These are phyloP conservation scores for Oncorhynchus nerka DNA, from an alignment of 2,113 vertebrate species.

Conservation along the genomic window DNA sequence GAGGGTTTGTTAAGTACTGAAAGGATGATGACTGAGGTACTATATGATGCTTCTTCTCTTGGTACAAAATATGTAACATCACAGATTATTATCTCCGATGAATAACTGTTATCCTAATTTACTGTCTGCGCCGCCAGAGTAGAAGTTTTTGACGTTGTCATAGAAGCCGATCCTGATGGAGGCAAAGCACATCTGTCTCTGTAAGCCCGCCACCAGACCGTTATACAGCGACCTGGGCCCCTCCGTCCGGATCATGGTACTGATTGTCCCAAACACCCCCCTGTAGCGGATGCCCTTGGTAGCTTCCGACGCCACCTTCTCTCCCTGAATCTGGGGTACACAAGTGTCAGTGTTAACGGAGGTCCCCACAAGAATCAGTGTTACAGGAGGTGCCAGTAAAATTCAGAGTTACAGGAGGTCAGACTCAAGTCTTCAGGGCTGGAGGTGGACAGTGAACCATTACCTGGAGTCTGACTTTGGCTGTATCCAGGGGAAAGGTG, in stretches of 20 bases:
- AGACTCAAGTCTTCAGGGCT: too few relatives aligned
- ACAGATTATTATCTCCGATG: too few relatives aligned
- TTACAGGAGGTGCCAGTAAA: too few relatives aligned
- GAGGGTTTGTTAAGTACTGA: not conserved
- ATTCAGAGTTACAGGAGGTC: too few relatives aligned
- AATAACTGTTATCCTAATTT: constrained; percentile 47
- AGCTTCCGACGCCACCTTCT: constrained; percentile 52
- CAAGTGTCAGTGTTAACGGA: not conserved
- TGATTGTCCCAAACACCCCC: constrained; percentile 83
- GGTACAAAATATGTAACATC: too few relatives aligned
- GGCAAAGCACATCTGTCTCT: constrained; percentile 83
- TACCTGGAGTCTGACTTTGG: constrained; percentile 81
- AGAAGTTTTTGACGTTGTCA: constrained; percentile 79
- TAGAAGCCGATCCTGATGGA: constrained; percentile 86
- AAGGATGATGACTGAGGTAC: not conserved
- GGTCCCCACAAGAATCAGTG: too few relatives aligned
- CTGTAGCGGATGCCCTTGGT: constrained; percentile 73
- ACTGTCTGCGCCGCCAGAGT: constrained; percentile 77
- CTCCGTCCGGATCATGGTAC: constrained; percentile 80
- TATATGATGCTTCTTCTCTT: not conserved
- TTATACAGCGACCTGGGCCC: constrained; percentile 80
- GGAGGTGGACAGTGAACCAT: not conserved
- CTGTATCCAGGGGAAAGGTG: constrained; percentile 85
- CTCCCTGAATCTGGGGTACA: constrained; percentile 80
- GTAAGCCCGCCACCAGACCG: constrained; percentile 81